Evolutionary conservation across 2,888 invertebrate species (phyloP).

Genomic region (Tenthredo notha): DNA sequence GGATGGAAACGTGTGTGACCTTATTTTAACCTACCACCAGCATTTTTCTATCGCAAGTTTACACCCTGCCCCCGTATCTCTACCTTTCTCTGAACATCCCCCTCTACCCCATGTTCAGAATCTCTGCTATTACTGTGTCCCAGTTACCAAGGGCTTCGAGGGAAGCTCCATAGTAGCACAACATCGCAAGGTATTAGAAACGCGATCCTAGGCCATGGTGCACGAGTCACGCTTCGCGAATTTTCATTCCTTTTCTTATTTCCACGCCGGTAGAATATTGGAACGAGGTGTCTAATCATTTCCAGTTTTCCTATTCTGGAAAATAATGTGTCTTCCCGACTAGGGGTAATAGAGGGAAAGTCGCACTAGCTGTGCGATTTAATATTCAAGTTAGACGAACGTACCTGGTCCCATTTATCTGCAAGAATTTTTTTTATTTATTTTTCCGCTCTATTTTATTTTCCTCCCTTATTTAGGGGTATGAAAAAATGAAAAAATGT

Average conservation of each 20-base stretch:
- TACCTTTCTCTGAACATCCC: background rate
- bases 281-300: background rate
- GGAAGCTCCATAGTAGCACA: background rate
- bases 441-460: background rate
- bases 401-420: background rate
- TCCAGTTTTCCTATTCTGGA: background rate
- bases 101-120: background rate
- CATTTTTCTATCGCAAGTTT: constrained; percentile 39
- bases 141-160: constrained; percentile 35
- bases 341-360: background rate
- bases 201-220: background rate
- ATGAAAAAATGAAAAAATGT: background rate
- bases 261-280: background rate
- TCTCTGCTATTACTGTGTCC: constrained; percentile 31
- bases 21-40: constrained; percentile 34
- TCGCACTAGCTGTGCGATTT: background rate
- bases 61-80: constrained; percentile 10
- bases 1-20: constrained; percentile 37
- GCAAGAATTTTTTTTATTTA: background rate
- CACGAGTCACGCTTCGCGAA: background rate
- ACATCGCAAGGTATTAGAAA: constrained; percentile 22
- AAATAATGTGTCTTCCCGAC: background rate
- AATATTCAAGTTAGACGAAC: background rate
- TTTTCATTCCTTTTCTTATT: background rate
- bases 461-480: background rate